These are phyloP conservation scores for Eremophila alpestris DNA, from an alignment of 2,797 vertebrate species.

Conservation along the genomic window DNA sequence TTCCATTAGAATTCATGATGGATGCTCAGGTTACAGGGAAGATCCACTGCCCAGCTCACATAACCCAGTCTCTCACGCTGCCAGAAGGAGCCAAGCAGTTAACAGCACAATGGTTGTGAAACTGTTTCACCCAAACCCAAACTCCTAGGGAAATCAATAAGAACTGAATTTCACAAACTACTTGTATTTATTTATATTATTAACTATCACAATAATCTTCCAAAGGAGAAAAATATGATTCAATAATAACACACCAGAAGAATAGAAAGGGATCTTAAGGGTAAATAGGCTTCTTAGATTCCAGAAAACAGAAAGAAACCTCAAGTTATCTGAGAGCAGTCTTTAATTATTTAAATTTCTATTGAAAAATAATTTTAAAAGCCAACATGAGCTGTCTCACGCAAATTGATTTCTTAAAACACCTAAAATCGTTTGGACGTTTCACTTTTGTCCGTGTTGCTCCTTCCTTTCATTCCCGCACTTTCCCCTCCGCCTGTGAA, in stretches of 20 bases:
- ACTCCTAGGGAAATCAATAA: not conserved
- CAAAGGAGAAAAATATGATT: not conserved
- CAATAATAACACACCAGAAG: not conserved
- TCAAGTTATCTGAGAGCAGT: not conserved
- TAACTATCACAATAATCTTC: not conserved
- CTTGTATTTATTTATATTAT: not conserved
- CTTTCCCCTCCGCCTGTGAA: not conserved
- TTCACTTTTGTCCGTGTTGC: not conserved
- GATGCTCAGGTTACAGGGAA: not conserved
- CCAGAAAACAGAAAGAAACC: not conserved
- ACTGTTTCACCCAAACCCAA: not conserved
- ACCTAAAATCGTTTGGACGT: not conserved
- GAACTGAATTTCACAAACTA: not conserved
- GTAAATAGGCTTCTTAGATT: not conserved
- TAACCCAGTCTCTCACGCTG: not conserved
- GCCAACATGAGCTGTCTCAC: not conserved
- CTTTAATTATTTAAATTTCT: conserved; percentile 34
- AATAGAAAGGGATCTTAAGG: not conserved
- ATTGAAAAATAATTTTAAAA: conserved; percentile 46
- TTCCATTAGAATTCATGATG: conserved; percentile 12
- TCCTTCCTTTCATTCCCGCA: conserved; percentile 1
- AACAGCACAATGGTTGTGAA: not conserved
- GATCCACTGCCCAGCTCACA: not conserved
- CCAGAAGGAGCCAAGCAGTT: not conserved
- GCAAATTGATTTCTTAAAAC: conserved; percentile 18